Conservation (phyloP, 2,888 invertebrate genomes). For the Tolmerus cingulatus region DNA sequence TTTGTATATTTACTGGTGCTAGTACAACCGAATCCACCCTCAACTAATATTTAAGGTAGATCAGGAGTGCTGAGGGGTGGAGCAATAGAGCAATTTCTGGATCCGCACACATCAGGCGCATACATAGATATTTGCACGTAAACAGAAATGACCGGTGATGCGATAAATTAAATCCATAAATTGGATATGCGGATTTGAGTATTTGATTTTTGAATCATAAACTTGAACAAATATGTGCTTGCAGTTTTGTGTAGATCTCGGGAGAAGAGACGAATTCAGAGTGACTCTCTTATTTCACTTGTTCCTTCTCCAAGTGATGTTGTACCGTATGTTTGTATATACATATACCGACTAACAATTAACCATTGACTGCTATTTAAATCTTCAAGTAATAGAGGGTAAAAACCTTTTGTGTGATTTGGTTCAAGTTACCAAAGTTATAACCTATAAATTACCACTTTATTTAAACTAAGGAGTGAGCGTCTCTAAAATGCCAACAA, state of each 20-base stretch:
- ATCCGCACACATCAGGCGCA: background rate
- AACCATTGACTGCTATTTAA: background rate
- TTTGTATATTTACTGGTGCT: background rate
- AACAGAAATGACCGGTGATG: slow-evolving; percentile 19
- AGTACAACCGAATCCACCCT: background rate
- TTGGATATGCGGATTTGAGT: slow-evolving; percentile 26
- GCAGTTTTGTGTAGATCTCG: background rate
- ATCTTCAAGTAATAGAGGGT: too few species aligned
- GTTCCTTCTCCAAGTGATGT: background rate
- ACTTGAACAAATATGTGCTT: background rate
- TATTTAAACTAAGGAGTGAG: too few species aligned
- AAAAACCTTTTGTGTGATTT: too few species aligned
- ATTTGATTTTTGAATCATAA: slow-evolving; percentile 33
- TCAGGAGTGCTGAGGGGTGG: background rate
- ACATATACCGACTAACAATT: too few species aligned
- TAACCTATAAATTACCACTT: too few species aligned
- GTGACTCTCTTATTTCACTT: background rate
- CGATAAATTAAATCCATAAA: slow-evolving; percentile 39
- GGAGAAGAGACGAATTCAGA: background rate
- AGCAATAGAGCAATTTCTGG: background rate
- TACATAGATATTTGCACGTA: slow-evolving; percentile 6
- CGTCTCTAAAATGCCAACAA: too few species aligned
- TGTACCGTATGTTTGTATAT: background rate
- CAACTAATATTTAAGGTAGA: background rate
- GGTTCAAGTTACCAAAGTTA: too few species aligned